Base-by-base conservation (phyloP, 92 coral and sea anemone genomes). In the Umimayanthus chanpuru region DNA sequence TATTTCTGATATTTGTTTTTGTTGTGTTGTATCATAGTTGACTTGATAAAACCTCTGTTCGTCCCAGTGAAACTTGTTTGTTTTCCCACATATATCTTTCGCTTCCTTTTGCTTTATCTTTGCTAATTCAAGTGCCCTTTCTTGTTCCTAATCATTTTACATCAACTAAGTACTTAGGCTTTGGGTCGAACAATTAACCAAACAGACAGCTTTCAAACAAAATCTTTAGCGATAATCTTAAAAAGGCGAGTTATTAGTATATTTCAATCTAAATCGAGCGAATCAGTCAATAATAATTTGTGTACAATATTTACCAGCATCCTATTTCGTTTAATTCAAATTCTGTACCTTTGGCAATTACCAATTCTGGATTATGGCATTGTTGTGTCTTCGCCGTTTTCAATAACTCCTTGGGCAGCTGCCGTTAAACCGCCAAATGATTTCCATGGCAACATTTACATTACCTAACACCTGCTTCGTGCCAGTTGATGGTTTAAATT, bases 261-360 rank as follows among this genome's bases (percentile, higher is more conserved):
- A 6, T 18, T 2, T 43, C 64, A n/a, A 10, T 77, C 61, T 43
- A 77, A 47, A 77, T 44, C 61, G 7, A 5, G 61, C 58, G 58
- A 40, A 77, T 43, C 56, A 25, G 32, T 77, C 18, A 77, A 77
- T 49, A 11, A 43, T 77, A 20, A 26, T 77, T 44, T 44, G 30
- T 78, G 36, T 78, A 38, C 8, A 61, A 58, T 81, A 9, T 61
- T 65, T 32, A 67, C 23, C 75, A 61, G 74, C 9, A 38, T 30
- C 85, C 28, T 64, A 4, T 39, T n/a, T 40, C 50, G 30, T 64
- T 81, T 81, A 38, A 65, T 81, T 65, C 38, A 65, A 81, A 81
- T 28, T 30, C 38, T 58, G 26, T 56, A 30, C 20, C 72, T 16
- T 64, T 36, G 71, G 15, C 73, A 61, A 81, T 58, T 81, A 41